Conservation (phyloP, 2,797 vertebrate species). For the Phrynocephalus guinanensis region DNA sequence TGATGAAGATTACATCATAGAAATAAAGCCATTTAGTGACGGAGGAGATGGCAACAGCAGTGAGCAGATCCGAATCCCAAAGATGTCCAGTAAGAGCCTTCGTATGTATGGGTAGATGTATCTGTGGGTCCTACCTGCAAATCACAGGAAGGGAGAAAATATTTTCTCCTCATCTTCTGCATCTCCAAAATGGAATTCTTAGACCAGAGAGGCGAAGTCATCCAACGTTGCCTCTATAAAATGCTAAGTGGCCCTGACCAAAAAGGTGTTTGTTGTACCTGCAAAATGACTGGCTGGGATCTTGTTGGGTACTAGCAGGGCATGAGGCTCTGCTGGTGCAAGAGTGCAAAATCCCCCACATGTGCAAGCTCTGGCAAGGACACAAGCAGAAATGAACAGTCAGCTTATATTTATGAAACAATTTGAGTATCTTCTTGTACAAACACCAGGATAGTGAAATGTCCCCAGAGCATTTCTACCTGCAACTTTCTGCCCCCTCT, state of each 20-base stretch:
- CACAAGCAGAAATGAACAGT: too few species aligned
- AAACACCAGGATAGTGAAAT: too few species aligned
- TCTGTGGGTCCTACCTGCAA: neutral
- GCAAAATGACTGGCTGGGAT: neutral
- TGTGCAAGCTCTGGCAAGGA: too few species aligned
- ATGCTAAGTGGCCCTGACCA: accelerated
- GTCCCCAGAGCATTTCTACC: too few species aligned
- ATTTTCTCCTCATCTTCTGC: neutral
- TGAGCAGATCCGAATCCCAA: slow-evolving; percentile 94
- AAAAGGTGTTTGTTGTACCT: neutral
- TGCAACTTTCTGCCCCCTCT: too few species aligned
- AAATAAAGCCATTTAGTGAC: slow-evolving; percentile 95
- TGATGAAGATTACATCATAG: slow-evolving; percentile 93
- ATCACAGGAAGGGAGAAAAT: neutral
- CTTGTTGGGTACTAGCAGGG: too few species aligned
- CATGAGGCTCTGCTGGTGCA: too few species aligned
- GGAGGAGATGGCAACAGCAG: slow-evolving; percentile 96
- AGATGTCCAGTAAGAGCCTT: slow-evolving; percentile 81
- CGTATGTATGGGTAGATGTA: neutral
- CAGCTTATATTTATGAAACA: too few species aligned
- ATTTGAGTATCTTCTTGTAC: too few species aligned
- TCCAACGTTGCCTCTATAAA: neutral
- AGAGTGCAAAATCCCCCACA: too few species aligned
- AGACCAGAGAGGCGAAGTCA: neutral
- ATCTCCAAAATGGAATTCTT: neutral